Evolutionary conservation across 2,888 invertebrate genomes (phyloP), one percentile per base, ranked within the genome.

Genomic region (Polia nebulosa): DNA sequence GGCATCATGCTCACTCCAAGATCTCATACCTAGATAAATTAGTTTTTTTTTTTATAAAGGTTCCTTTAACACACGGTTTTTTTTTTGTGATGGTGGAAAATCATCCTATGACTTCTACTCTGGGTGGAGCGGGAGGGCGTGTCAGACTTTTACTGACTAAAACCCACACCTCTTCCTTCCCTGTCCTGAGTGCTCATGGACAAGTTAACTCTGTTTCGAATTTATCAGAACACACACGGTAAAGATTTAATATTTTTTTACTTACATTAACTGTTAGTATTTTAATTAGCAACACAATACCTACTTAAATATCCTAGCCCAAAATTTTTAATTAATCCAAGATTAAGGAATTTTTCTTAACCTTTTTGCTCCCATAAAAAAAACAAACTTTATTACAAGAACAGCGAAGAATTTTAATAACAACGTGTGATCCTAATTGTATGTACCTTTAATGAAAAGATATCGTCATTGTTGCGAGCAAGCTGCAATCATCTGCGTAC

Each of bases 401-500:
- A 32, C 52, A 44, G 44, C 44, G 41, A 64, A 63, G 29, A 73
- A 73, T 73, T 63, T 68, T 66, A 71, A 68, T 58, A 57, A 71
- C 60, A 3, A 27, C 32, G 41, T 65, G 53, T 58, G 57, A 58
- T 77, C 51, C 60, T 63, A 81, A 71, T 68, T 76, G 47, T 45
- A 13, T 32, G 4, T 52, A 36, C 20, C 32, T 44, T 29, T 63
- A 62, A 59, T 64, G 58, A 53, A 69, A n/a, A 69, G 49, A 57
- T 66, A 55, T 56, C 45, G 36, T 53, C 61, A 78, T 80, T 81
- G 79, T 80, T 62, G 47, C 22, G 41, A 36, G 36, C 49, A 56
- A 55, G 36, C 57, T 53, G 36, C 65, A 58, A 52, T 61, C 49
- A 59, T 70, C 58, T 59, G 47, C 64, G 65, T 62, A 63, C 27